phyloP scores from a whole-genome alignment of 2,888 invertebrate genomes.

The Volucella zonaria region DNA sequence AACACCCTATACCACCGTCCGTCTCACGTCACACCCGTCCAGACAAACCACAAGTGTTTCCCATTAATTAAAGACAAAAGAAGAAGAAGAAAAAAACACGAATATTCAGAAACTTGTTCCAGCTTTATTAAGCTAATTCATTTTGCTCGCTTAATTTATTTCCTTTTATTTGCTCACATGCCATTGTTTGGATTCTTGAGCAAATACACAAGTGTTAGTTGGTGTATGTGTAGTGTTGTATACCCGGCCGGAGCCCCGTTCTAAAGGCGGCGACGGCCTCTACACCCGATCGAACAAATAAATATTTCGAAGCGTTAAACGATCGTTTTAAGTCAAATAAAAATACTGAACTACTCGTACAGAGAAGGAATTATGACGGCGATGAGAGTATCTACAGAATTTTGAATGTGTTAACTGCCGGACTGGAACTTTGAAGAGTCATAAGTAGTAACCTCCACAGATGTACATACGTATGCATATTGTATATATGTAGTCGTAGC shows the following conservation, averaged over 20 bases:
- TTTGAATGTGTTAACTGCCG: constrained; percentile 34
- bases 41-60: constrained; percentile 17
- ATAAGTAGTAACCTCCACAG: constrained; percentile 17
- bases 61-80: constrained; percentile 21
- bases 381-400: constrained; percentile 30
- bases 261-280: not conserved
- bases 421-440: not conserved
- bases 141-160: constrained; percentile 47
- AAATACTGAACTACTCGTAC: constrained; percentile 45
- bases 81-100: not conserved
- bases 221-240: not conserved
- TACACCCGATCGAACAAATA: constrained; percentile 1
- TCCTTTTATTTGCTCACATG: constrained; percentile 58
- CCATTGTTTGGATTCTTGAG: constrained; percentile 42
- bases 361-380: constrained; percentile 46
- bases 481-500: constrained; percentile 8
- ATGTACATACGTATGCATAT: constrained; percentile 17
- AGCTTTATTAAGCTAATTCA: constrained; percentile 48
- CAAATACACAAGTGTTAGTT: constrained; percentile 8
- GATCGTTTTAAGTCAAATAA: constrained; percentile 60
- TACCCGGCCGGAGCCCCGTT: too few species aligned
- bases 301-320: constrained; percentile 60
- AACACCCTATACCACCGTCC: too few species aligned
- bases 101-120: constrained; percentile 36
- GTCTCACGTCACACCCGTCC: too few species aligned